These are phyloP conservation scores for Apis laboriosa DNA, from an alignment of 1,140 invertebrate genomes.

Conservation along the genomic window DNA sequence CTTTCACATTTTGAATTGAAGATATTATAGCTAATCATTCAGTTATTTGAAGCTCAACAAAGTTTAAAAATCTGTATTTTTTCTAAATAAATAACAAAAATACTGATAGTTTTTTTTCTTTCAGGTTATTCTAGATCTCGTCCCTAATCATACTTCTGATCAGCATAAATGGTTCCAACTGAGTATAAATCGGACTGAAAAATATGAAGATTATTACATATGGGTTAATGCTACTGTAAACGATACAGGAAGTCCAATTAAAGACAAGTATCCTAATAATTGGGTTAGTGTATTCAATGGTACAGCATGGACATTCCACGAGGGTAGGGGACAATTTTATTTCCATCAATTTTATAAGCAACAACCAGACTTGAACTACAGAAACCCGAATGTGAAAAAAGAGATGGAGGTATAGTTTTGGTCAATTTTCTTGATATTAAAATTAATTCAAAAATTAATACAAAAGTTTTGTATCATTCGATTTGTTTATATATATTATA, in stretches of 20 bases:
- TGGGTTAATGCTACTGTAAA: slow-evolving; percentile 83
- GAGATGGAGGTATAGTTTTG: slow-evolving; percentile 79
- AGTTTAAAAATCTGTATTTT: no score
- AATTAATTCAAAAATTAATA: background rate
- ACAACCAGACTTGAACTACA: slow-evolving; percentile 86
- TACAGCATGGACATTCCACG: slow-evolving; percentile 80
- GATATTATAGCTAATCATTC: no score
- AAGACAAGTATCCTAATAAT: slow-evolving; percentile 80
- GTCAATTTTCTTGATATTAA: background rate
- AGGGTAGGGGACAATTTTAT: slow-evolving; percentile 78
- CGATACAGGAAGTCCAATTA: slow-evolving; percentile 1
- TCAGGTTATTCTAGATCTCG: slow-evolving; percentile 75
- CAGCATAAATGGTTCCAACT: slow-evolving; percentile 88
- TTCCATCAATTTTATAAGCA: slow-evolving; percentile 82
- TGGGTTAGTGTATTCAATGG: slow-evolving; percentile 82
- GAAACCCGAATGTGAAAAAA: slow-evolving; percentile 80
- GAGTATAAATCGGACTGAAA: slow-evolving; percentile 80
- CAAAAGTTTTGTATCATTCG: background rate
- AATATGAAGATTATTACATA: slow-evolving; percentile 87
- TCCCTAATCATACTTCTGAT: slow-evolving; percentile 89
- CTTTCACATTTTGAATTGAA: no score
- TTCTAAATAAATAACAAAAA: no score
- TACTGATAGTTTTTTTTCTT: background rate
- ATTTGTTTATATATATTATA: no score
- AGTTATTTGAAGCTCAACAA: no score